A percentile compares a stretch with the other conserved stretches of the same genome.
phyloP scores from a whole-genome alignment of 2,888 invertebrate genomes.

The Oscheius sp. region DNA sequence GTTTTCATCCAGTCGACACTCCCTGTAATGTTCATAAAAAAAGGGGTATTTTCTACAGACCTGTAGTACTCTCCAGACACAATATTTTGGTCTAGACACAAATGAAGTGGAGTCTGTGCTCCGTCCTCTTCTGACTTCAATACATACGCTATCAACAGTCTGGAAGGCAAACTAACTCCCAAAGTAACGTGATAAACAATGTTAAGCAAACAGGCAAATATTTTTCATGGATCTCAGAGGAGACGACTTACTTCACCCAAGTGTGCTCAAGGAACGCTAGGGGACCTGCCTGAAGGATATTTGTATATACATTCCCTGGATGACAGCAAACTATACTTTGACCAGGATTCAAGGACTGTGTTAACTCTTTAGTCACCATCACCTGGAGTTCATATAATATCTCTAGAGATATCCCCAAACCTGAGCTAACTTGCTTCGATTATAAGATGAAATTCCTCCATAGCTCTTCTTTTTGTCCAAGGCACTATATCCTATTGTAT shows the following conservation, averaged over 20 bases:
- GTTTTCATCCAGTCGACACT: conserved; percentile 26
- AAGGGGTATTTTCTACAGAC: background rate
- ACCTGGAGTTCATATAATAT: background rate
- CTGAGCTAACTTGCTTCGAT: conserved; percentile 27
- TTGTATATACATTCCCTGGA: conserved; percentile 27
- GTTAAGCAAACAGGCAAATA: conserved; percentile 3
- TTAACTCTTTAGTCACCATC: conserved; percentile 5
- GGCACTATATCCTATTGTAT: background rate
- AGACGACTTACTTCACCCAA: conserved; percentile 19
- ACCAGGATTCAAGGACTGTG: background rate
- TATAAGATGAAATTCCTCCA: conserved; percentile 17
- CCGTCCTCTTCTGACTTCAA: conserved; percentile 22
- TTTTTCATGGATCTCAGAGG: background rate
- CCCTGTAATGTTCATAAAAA: conserved; percentile 14
- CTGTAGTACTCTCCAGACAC: conserved; percentile 21
- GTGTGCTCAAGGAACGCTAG: conserved; percentile 21
- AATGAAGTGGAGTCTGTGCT: conserved; percentile 25
- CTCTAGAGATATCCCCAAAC: background rate
- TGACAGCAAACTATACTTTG: conserved; percentile 18
- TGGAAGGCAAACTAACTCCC: no score
- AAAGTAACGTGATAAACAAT: no score
- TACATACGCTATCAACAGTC: conserved; percentile 5
- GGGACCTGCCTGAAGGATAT: conserved; percentile 20
- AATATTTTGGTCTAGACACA: conserved; percentile 11
- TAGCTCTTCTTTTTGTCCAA: background rate